Evolutionary conservation across 2,797 vertebrate species (phyloP).

Genomic region (Cyprinella venusta): DNA sequence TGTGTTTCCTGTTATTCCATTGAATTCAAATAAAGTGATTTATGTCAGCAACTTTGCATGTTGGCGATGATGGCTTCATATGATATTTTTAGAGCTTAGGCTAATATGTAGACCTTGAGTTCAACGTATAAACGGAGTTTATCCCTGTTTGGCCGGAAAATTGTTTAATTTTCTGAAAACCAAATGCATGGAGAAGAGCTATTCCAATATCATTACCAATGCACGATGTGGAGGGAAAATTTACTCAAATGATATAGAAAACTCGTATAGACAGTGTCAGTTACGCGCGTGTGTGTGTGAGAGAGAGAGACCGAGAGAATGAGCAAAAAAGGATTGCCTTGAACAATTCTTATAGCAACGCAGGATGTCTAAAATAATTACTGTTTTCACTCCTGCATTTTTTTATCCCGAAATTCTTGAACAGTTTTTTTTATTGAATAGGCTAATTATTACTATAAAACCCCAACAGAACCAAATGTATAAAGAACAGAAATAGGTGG

Average conservation of each 20-base stretch:
- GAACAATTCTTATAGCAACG: neutral
- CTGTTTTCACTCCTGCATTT: neutral
- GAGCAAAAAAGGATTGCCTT: neutral
- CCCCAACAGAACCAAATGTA: neutral
- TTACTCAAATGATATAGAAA: neutral
- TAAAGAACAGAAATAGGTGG: neutral
- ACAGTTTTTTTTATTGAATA: neutral
- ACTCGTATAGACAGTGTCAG: neutral
- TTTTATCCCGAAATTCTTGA: neutral
- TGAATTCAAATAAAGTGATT: constrained; percentile 74
- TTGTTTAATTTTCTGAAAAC: neutral
- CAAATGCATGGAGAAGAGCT: constrained; percentile 10
- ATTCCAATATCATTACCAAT: neutral
- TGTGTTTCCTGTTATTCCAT: constrained; percentile 70
- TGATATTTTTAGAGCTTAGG: constrained; percentile 36
- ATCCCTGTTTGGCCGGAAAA: constrained; percentile 8
- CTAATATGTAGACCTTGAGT: constrained; percentile 8
- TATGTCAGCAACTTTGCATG: constrained; percentile 64
- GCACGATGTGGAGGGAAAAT: neutral
- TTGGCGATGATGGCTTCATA: constrained; percentile 48
- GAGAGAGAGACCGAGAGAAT: too few relatives aligned
- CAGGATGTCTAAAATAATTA: neutral
- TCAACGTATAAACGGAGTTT: constrained; percentile 16
- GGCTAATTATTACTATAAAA: neutral
- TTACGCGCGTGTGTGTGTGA: neutral